Percentiles rank a stretch among this genome's conserved stretches.
Conservation (phyloP, 2,888 invertebrate species). For the Ecliptopera silaceata region DNA sequence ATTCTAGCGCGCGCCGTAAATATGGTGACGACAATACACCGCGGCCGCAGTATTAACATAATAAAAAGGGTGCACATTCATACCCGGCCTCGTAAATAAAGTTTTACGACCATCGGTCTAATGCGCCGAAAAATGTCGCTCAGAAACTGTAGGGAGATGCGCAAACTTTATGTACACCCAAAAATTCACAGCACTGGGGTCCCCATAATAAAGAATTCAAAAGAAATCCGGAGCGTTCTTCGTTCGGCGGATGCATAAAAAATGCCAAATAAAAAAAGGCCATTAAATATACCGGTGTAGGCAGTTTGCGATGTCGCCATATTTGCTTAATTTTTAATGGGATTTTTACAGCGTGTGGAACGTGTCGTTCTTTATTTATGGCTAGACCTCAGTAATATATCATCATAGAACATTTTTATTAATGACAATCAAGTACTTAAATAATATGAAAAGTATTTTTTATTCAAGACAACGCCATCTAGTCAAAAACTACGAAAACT, state of each 20-base stretch:
- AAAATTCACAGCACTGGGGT: slow-evolving; percentile 48
- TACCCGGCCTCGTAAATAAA: slow-evolving; percentile 73
- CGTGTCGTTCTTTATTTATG: slow-evolving; percentile 24
- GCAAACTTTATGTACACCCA: slow-evolving; percentile 42
- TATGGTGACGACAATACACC: slow-evolving; percentile 59
- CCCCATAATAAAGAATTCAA: slow-evolving; percentile 51
- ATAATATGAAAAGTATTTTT: too few species aligned
- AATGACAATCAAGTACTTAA: neutral
- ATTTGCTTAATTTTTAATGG: slow-evolving; percentile 38
- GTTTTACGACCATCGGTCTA: slow-evolving; percentile 76
- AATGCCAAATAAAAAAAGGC: slow-evolving; percentile 50
- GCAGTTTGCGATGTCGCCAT: slow-evolving; percentile 33
- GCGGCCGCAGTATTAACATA: slow-evolving; percentile 72
- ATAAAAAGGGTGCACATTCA: slow-evolving; percentile 75
- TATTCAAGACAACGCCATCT: too few species aligned
- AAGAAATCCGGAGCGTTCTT: slow-evolving; percentile 49
- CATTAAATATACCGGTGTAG: slow-evolving; percentile 51
- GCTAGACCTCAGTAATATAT: neutral
- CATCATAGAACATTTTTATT: neutral
- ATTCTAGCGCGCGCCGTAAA: slow-evolving; percentile 49
- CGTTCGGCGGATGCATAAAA: slow-evolving; percentile 47
- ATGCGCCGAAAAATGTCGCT: slow-evolving; percentile 67
- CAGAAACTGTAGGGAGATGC: slow-evolving; percentile 5
- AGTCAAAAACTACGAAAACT: too few species aligned
- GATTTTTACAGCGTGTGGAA: slow-evolving; percentile 31